Conservation (phyloP, 2,113 vertebrate species). For the Poecile atricapillus region DNA sequence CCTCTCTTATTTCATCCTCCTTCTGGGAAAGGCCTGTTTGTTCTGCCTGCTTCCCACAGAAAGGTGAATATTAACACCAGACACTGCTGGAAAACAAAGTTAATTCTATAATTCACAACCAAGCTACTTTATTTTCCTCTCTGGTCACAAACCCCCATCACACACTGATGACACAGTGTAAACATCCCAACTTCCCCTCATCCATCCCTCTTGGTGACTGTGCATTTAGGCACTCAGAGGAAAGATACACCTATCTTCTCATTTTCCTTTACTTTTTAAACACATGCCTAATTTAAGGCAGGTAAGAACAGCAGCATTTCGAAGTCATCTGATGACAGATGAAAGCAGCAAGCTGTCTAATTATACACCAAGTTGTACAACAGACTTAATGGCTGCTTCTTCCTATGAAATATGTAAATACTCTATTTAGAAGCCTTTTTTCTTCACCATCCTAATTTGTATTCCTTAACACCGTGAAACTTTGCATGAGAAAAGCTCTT, state of each 20-base stretch:
- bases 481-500: slow-evolving; percentile 16
- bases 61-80: neutral
- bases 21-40: neutral
- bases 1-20: neutral
- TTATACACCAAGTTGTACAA: neutral
- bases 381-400: neutral
- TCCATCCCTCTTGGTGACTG: neutral
- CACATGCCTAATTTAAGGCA: neutral
- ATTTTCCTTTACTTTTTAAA: neutral
- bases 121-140: neutral
- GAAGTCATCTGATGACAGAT: neutral
- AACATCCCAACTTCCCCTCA: neutral
- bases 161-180: neutral
- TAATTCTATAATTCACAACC: neutral
- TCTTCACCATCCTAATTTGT: neutral
- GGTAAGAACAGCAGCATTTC: neutral
- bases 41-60: neutral
- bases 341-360: neutral
- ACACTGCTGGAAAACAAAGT: neutral
- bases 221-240: neutral
- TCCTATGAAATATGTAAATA: neutral
- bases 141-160: neutral
- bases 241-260: neutral
- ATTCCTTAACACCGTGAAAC: neutral
- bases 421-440: neutral